phyloP scores from a whole-genome alignment of 2,113 vertebrate species.

The Riparia riparia region DNA sequence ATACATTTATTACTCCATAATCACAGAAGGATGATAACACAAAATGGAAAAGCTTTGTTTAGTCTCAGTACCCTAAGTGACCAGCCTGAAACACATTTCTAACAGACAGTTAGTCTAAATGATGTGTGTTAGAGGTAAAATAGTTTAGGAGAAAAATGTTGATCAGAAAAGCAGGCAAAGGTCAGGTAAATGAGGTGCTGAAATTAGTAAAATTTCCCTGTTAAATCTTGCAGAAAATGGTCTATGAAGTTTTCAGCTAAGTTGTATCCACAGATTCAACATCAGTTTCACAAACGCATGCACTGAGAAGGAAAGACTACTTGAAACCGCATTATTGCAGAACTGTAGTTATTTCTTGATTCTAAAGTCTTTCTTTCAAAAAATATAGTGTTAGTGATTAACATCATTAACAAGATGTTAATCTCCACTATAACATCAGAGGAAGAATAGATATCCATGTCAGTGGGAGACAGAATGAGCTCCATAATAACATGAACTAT shows the following conservation, averaged over 20 bases:
- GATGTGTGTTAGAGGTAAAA: background rate
- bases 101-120: background rate
- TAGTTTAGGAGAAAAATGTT: background rate
- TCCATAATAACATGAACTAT: background rate
- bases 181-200: background rate
- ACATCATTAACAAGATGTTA: background rate
- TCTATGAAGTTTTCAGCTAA: background rate
- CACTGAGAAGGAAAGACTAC: background rate
- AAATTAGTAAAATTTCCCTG: background rate
- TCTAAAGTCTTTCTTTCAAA: background rate
- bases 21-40: background rate
- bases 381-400: background rate
- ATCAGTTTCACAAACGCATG: background rate
- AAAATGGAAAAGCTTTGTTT: background rate
- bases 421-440: background rate
- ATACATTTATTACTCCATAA: background rate
- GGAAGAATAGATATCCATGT: background rate
- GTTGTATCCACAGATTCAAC: background rate
- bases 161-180: background rate
- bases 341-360: background rate
- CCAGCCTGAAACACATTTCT: background rate
- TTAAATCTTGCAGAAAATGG: background rate
- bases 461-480: background rate
- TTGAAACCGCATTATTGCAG: background rate
- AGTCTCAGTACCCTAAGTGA: background rate